Evolutionary conservation across 2,797 vertebrate genomes (phyloP), one percentile per base, ranked within the genome.

Genomic region (Melanotaenia maccullochi): DNA sequence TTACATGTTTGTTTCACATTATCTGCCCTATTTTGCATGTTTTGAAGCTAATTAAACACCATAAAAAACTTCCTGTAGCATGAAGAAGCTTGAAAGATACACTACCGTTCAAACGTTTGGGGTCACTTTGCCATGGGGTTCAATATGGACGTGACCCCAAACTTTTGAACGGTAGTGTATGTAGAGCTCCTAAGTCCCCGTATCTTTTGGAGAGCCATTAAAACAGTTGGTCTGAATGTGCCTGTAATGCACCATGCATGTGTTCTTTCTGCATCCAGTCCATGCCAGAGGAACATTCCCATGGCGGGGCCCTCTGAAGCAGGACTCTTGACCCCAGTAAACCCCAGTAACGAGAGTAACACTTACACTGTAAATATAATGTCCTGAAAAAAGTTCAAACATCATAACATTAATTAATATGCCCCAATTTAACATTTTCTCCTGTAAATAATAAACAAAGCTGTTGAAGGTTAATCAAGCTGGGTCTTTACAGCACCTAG

Each of bases 381-480:
- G 58, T 63, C 59, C n/a, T 40, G n/a, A 64, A 74, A 54, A 12
- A 11, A n/a, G 6, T 18, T 65, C 59, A 28, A 60, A 65, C 61
- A 64, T 72, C 13, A 22, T 69, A 69, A 64, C 64, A 44, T 47
- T 67, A 82, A 75, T 83, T 83, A 84, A 60, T n/a, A 52, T 4
- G 36, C 20, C 24, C 0, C 5, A 44, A 38, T 75, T 79, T 42
- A 55, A 47, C 11, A 13, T 30, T 60, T 68, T 60, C 44, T 79
- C 40, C 1, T 55, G 42, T 57, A 68, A 71, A 75, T 61, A 78
- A 76, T 68, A 74, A 88, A 60, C 61, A 57, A 44, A 78, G 66
- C 65, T 20, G 33, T 35, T 70, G 67, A 86, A 84, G 85, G 85
- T 84, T 85, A 84, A 82, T 82, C 76, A 79, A 0, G 24, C 56